Evolutionary conservation across 2,113 vertebrate genomes (phyloP), one percentile per base, ranked within the genome.

Genomic region (Galbula dea): DNA sequence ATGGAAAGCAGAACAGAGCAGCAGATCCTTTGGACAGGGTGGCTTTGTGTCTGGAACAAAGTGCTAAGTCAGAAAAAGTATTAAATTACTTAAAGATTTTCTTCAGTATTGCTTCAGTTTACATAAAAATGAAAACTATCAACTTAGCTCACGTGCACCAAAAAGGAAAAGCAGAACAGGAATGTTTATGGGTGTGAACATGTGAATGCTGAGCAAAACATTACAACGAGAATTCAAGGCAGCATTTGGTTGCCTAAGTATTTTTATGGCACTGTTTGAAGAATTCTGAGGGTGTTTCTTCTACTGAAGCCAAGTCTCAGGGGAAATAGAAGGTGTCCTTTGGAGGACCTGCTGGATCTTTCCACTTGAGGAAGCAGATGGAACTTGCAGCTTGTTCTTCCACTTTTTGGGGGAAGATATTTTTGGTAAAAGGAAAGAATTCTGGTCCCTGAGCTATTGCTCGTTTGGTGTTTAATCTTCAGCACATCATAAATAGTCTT

Each of bases 381-480:
- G 88, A 95, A 80, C 30, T 51, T 89, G 59, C 90, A 94, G 82
- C 58, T 86, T 94, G 55, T 67, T 95, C 83, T 83, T 91, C 51
- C 75, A 73, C 73, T 85, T 86, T n/a, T 46, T 51, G 67, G 76
- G 23, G 21, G 62, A 76, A 92, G 84, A 45, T 82, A 83, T 85
- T 95, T 95, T 93, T 85, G 58, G 75, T 83, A 83, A 46, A 80
- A 91, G 58, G 78, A 34, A 72, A 76, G 18, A 91, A 86, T 89
- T 91, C 46, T 88, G 55, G 63, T 71, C 51, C 65, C 82, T 43
- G 54, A 1, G 13, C 51, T 88, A 59, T 37, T 96, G 90, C 75
- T 96, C 93, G 88, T 63, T 96, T 96, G 43, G 51, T 71, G 74
- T 83, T 58, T 66, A 49, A 34, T 83, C 54, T 73, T 85, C 22